A percentile compares a stretch with the other conserved stretches of the same genome.
Evolutionary conservation across 2,888 invertebrate species (phyloP).

Genomic region (Ischnura elegans): DNA sequence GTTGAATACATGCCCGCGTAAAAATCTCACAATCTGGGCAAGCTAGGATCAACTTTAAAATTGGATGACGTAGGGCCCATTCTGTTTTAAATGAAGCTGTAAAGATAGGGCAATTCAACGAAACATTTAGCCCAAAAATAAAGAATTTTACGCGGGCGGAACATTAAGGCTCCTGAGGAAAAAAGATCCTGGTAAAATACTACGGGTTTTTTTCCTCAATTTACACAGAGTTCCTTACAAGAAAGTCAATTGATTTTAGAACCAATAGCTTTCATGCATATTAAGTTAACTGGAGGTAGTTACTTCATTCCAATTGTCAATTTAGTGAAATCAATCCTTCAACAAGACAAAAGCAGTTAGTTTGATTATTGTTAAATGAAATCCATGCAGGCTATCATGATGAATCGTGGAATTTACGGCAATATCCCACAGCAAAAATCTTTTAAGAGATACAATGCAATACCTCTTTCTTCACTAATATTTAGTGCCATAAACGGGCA

Average conservation of each 20-base stretch:
- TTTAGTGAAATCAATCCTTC: neutral
- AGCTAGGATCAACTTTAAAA: too few relatives aligned
- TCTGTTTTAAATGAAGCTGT: too few relatives aligned
- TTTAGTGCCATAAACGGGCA: too few relatives aligned
- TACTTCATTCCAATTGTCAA: neutral
- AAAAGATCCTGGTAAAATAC: neutral
- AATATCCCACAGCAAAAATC: neutral
- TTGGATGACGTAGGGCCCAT: too few relatives aligned
- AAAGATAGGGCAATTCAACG: too few relatives aligned
- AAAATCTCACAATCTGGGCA: too few relatives aligned
- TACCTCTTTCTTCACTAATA: too few relatives aligned
- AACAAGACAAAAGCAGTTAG: constrained; percentile 63
- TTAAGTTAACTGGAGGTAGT: neutral
- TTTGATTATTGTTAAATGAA: constrained; percentile 70
- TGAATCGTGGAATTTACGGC: neutral
- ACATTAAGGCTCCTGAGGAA: neutral
- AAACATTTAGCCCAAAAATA: too few relatives aligned
- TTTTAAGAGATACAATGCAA: neutral
- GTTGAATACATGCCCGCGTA: neutral
- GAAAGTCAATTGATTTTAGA: neutral
- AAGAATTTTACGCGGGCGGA: too few relatives aligned
- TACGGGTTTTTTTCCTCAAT: neutral
- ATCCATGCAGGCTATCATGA: constrained; percentile 7
- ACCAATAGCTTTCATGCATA: neutral
- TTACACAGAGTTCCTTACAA: neutral